A percentile compares a stretch with the other conserved stretches of the same genome.
Conservation (phyloP, 1,140 invertebrate species). For the Vanessa atalanta region DNA sequence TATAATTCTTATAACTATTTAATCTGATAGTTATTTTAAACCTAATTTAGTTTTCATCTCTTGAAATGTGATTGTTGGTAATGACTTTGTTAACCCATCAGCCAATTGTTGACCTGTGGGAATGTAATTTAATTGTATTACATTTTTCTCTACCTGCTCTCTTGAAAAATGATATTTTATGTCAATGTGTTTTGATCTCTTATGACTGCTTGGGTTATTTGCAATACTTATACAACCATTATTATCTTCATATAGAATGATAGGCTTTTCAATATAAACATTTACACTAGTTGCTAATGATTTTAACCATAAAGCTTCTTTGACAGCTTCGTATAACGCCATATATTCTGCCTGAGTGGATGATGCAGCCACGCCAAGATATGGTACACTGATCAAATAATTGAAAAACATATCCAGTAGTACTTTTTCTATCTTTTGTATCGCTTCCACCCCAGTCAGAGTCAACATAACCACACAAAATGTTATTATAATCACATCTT, state of each 20-base stretch:
- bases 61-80: neutral
- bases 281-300: neutral
- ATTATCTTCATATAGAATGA: neutral
- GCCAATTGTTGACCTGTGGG: neutral
- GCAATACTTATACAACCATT: neutral
- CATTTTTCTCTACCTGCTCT: neutral
- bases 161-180: constrained; percentile 2
- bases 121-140: neutral
- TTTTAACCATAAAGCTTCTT: neutral
- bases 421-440: neutral
- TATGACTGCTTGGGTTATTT: neutral
- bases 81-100: neutral
- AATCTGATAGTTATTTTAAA: neutral
- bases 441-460: neutral
- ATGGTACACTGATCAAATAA: neutral
- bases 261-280: neutral
- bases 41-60: neutral
- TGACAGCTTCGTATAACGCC: neutral
- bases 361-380: neutral
- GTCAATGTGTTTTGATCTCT: neutral
- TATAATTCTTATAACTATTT: neutral
- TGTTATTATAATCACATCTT: constrained; percentile 14
- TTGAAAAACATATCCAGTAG: neutral
- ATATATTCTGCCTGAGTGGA: neutral
- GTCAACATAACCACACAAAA: constrained; percentile 8